Base-by-base conservation (phyloP, 2,113 vertebrate genomes). In the Morone chrysops region DNA sequence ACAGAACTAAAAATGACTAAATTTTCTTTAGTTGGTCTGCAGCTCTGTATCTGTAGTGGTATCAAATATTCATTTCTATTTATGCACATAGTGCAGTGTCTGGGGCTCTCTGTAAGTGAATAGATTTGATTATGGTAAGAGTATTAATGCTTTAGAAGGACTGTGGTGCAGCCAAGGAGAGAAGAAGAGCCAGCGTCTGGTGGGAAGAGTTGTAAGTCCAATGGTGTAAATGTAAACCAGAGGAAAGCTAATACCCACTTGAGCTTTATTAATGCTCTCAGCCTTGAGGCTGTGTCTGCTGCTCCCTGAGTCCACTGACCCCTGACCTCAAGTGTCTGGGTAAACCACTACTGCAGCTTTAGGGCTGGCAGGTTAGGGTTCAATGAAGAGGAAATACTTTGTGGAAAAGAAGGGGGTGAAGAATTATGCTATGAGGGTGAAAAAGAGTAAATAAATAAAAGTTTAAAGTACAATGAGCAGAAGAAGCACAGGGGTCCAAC, bases 51-150 rank as follows among this genome's bases (percentile, higher is more conserved):
- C 65, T 76, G 22, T 65, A 43, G 13, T 51, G 38, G 38, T 70
- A 81, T 90, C 36, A 88, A 81, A 84, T 69, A 68, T 74, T 82
- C 22, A 78, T 90, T 86, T 77, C 72, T 80, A 84, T 82, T 78
- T 51, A 85, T 65, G 74, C 69, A 78, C 67, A 84, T 53, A 36
- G 78, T 47, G 60, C 68, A 45, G 75, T 14, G 62, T 86, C 77
- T 60, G 43, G 25, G 69, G 83, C 63, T 67, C 43, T 50, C 25
- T 38, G 40, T 78, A 69, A 84, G 48, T 63, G 61, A 82, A 82
- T 36, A 51, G 47, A 82, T 89, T 63, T 80, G 67, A 86, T 85
- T 69, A 84, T 65, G 43, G 54, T 68, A 61, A 69, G 47, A 63
- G 73, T 61, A 86, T 80, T 81, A 90, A 89, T 66, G 78, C 53